Evolutionary conservation across 2,888 invertebrate species (phyloP).

Genomic region (Tenthredo livida): DNA sequence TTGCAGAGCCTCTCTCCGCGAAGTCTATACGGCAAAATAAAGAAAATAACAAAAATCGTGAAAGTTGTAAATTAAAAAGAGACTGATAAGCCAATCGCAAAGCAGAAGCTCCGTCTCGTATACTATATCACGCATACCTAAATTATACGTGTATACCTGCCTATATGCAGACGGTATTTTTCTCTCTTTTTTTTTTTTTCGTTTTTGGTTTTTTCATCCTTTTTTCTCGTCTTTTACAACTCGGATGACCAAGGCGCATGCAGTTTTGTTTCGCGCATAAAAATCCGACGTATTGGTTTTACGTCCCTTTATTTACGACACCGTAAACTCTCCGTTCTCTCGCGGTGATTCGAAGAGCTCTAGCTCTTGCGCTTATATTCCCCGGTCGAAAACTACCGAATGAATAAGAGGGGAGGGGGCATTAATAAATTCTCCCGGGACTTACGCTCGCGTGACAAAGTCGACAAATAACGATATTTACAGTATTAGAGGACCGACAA

Average conservation of each 20-base stretch:
- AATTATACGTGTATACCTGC: background rate
- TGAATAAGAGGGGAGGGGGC: background rate
- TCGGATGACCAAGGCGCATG: conserved; percentile 43
- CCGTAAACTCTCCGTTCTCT: conserved; percentile 67
- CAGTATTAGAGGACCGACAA: conserved; percentile 48
- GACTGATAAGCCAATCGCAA: conserved; percentile 42
- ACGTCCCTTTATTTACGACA: conserved; percentile 74
- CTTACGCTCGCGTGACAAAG: conserved; percentile 56
- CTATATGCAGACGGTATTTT: conserved; percentile 38
- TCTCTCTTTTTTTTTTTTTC: conserved; percentile 59
- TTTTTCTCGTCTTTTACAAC: conserved; percentile 59
- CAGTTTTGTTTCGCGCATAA: conserved; percentile 63
- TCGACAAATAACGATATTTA: conserved; percentile 60
- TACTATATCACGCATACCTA: background rate
- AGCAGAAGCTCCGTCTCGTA: background rate
- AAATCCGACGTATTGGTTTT: conserved; percentile 71
- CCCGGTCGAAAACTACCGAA: background rate
- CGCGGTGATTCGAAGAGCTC: conserved; percentile 60
- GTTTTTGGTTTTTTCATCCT: conserved; percentile 57
- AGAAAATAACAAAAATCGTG: background rate
- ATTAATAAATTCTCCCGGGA: conserved; percentile 58
- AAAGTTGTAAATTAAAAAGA: conserved; percentile 7
- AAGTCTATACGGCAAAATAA: background rate
- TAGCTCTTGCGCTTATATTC: background rate
- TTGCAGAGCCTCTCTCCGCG: background rate